These are phyloP conservation scores for Hirtodrosophila alboralis DNA, from an alignment of 2,888 invertebrate species.

Conservation along the genomic window DNA sequence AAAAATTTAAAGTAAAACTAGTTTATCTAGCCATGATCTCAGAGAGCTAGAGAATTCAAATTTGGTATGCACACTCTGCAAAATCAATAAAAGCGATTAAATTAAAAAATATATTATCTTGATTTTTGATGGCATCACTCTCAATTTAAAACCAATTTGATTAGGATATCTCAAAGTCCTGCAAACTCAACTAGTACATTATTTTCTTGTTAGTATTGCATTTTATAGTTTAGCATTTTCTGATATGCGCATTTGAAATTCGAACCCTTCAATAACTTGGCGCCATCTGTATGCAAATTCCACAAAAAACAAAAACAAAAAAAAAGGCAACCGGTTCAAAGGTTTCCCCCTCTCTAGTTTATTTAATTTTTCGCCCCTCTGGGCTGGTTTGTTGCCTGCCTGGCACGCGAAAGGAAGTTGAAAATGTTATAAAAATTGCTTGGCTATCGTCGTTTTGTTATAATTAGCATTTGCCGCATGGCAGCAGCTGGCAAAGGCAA, in stretches of 20 bases:
- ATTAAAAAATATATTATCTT: too few relatives aligned
- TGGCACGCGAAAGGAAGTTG: conserved; percentile 62
- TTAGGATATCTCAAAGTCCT: too few relatives aligned
- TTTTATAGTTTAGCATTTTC: conserved; percentile 41
- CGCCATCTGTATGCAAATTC: conserved; percentile 59
- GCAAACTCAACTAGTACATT: conserved; percentile 10
- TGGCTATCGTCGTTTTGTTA: conserved; percentile 52
- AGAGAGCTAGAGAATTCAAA: too few relatives aligned
- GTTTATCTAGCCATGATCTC: too few relatives aligned
- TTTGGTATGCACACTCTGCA: too few relatives aligned
- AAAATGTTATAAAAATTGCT: conserved; percentile 57
- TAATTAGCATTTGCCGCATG: conserved; percentile 69
- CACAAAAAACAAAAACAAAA: too few relatives aligned
- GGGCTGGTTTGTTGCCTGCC: conserved; percentile 12
- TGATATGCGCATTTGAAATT: conserved; percentile 31
- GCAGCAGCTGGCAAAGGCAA: conserved; percentile 57
- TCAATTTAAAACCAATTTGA: too few relatives aligned
- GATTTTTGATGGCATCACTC: too few relatives aligned
- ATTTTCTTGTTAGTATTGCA: conserved; percentile 12
- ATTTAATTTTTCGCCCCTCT: conserved; percentile 14
- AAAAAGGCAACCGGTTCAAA: conserved; percentile 7
- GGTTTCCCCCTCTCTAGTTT: conserved; percentile 5
- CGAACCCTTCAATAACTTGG: conserved; percentile 24
- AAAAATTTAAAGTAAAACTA: too few relatives aligned
- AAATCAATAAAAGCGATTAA: too few relatives aligned